Conservation (phyloP, 2,113 vertebrate species). For the Aegotheles bennettii region DNA sequence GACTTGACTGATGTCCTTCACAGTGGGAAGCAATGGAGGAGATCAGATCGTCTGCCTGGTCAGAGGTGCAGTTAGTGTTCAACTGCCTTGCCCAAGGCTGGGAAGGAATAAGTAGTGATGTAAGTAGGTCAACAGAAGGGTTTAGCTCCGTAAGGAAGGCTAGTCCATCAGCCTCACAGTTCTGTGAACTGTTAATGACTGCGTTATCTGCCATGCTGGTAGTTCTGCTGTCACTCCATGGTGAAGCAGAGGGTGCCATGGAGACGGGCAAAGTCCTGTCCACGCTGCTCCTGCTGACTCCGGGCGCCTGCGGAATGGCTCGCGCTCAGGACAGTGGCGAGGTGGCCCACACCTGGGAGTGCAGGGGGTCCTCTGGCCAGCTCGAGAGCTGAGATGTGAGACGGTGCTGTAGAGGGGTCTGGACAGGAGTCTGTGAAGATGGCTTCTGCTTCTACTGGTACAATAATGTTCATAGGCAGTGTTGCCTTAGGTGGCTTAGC, state of each 20-base stretch:
- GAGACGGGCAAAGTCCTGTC: background rate
- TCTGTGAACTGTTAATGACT: background rate
- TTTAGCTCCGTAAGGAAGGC: background rate
- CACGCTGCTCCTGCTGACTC: background rate
- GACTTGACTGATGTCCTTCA: background rate
- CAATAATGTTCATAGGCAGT: background rate
- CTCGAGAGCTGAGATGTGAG: background rate
- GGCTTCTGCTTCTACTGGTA: background rate
- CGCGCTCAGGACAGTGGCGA: fast-evolving
- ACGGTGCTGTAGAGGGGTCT: background rate
- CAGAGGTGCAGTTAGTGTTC: background rate
- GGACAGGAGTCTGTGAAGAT: background rate
- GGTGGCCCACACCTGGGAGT: background rate
- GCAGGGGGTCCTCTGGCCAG: background rate
- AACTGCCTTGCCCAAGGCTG: background rate
- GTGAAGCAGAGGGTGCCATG: background rate
- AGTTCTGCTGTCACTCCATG: background rate
- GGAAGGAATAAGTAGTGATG: background rate
- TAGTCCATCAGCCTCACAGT: background rate
- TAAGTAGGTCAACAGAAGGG: background rate
- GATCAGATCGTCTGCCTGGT: background rate
- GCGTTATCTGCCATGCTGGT: background rate
- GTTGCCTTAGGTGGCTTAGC: background rate
- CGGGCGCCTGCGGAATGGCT: fast-evolving
- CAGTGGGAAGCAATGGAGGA: background rate